Evolutionary conservation across 2,888 invertebrate species (phyloP), one percentile per base, ranked within the genome.

Genomic region (Chrysomela aeneicollis): DNA sequence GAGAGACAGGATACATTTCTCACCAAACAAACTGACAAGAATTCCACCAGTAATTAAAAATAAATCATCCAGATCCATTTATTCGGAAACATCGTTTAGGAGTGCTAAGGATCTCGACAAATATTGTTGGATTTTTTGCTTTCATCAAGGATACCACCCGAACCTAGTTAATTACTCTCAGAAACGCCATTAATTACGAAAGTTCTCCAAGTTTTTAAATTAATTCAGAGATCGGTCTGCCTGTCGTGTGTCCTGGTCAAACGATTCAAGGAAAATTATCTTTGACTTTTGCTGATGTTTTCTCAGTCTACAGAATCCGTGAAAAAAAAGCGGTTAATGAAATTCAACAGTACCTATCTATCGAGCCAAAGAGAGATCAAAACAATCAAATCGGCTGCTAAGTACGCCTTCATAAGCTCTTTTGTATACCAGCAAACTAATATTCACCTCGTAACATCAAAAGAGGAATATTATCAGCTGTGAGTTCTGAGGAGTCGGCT

Each of bases 121-220:
- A 59, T 49, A 49, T 49, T 59, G 50, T 32, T 17, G 8, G 19
- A 18, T 18, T 50, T 59, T 59, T 59, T 35, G 21, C 6, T 37
- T 51, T 51, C 32, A 59, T 35, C 49, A 59, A 51, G 35, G 15
- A 19, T 1, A 19, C 30, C 49, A 52, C 46, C 42, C 51, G 37
- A 46, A 12, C 51, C 51, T 37, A 30, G 32, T 51, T 60, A 50
- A 60, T 42, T 35, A 17, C 42, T 53, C 60, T 53, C 30, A 17
- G 50, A 61, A 61, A 61, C 35, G n/a, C 19, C 37, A 55, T 55
- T 61, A 61, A 55, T 61, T 49, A 61, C 12, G 15, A 61, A 61
- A 61, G 61, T 61, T 61, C 51, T 19, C 15, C 17, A 47, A 61
- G 47, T 61, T 54, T 49, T 26, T 49, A 55, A 61, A 55, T 61